Base-by-base conservation (phyloP, 2,797 vertebrate species). In the Tapirus indicus region DNA sequence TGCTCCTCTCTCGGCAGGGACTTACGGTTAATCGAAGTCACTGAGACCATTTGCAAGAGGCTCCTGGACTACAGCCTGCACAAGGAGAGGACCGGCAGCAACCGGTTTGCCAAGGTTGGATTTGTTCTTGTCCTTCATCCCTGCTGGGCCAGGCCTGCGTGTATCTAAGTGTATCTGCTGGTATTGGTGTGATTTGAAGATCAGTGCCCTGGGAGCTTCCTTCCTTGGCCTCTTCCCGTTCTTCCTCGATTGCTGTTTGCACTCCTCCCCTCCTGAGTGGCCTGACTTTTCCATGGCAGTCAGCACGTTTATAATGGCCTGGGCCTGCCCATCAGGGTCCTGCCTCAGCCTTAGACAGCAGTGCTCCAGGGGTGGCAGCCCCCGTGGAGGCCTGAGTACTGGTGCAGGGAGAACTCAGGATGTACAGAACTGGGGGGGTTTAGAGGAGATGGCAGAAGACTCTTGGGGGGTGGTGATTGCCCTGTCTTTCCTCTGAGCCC, bases 31-130 rank as follows among this genome's bases (percentile, higher is more conserved):
- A 99, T 99, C 0, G 99, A 99, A 97, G 99, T 99, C 56, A 99
- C 99, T 0, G 99, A 99, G 94, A 99, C 99, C 91, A 99, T 99
- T 85, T 99, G 99, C 98, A 99, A 99, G 97, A 98, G 99, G 97
- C 99, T 99, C 41, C 96, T 99, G 98, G 99, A 99, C 91, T 99
- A 99, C 97, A 99, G 99, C 94, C 98, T 99, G 96, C 99, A 99
- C 98, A 99, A 99, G 97, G 99, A 99, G 98, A 99, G 99, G 89
- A 98, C 98, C 0, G 99, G 99, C 92, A 99, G 99, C 92, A 99
- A 99, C 98, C 99, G 99, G 91, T 99, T 99, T 1, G 99, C 99
- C 92, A 99, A 99, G 99, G 99, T 99, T 95, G 98, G 98, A 66
- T 69, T 25, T 27, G 0, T 41, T 38, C 41, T 66, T 60, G 23